These are phyloP conservation scores for Cygnus olor DNA, from an alignment of 2,797 vertebrate species.

Conservation along the genomic window DNA sequence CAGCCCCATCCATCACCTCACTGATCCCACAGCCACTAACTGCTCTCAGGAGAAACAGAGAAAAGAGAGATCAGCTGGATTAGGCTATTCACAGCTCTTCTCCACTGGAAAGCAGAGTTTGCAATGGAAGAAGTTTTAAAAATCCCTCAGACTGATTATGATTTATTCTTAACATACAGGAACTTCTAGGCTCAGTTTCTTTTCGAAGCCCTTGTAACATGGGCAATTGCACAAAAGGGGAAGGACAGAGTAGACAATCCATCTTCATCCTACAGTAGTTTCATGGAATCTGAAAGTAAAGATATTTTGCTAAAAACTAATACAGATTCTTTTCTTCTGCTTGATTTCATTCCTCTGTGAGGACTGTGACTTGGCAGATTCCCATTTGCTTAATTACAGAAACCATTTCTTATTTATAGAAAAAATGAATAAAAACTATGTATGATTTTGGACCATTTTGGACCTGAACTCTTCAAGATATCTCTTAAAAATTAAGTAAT, in stretches of 20 bases:
- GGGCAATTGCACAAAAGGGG: background rate
- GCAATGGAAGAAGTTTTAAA: background rate
- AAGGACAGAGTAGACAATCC: background rate
- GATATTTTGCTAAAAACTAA: background rate
- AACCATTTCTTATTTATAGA: background rate
- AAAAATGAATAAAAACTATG: background rate
- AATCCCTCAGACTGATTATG: background rate
- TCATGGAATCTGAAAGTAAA: background rate
- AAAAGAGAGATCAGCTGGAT: conserved; percentile 8
- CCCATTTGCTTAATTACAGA: background rate
- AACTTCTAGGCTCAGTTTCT: background rate
- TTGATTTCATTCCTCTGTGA: background rate
- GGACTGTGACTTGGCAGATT: background rate
- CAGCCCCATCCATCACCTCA: background rate
- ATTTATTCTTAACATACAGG: background rate
- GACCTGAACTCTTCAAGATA: background rate
- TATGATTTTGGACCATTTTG: background rate
- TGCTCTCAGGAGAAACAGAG: background rate
- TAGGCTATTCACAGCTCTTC: background rate
- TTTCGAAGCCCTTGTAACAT: background rate
- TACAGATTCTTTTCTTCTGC: background rate
- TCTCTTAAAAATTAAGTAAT: background rate
- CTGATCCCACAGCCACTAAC: background rate
- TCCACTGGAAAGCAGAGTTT: background rate
- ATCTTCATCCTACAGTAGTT: background rate